Percentiles rank a stretch among this genome's conserved stretches.
These are phyloP conservation scores for Eubasilissa regina DNA, from an alignment of 1,140 invertebrate genomes.

Conservation along the genomic window DNA sequence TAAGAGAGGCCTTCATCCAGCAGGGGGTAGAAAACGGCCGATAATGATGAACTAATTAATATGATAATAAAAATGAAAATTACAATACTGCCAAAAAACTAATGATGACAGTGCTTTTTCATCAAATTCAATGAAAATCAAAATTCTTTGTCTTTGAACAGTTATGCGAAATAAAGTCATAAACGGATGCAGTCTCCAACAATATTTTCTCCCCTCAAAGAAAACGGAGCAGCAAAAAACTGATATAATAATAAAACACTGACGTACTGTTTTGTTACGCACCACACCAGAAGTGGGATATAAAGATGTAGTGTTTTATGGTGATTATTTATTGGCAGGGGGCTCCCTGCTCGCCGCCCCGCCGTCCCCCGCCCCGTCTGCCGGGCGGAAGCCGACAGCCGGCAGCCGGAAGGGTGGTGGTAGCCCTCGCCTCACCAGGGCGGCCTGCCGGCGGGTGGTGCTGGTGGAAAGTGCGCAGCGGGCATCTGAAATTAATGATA, in stretches of 20 bases:
- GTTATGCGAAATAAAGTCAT: slow-evolving; percentile 27
- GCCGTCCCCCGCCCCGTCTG: neutral
- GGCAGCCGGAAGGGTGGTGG: slow-evolving; percentile 24
- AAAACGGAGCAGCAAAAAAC: slow-evolving; percentile 42
- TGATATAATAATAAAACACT: slow-evolving; percentile 54
- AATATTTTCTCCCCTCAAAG: slow-evolving; percentile 31
- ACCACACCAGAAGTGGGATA: slow-evolving; percentile 40
- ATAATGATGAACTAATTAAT: too few species aligned
- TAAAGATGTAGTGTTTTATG: slow-evolving; percentile 60
- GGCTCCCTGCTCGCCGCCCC: neutral
- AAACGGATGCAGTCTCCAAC: slow-evolving; percentile 37
- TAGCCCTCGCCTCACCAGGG: neutral
- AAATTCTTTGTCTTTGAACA: slow-evolving; percentile 8
- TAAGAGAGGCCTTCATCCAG: too few species aligned
- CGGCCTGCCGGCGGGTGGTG: slow-evolving; percentile 11
- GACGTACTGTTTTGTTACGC: slow-evolving; percentile 52
- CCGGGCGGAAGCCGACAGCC: slow-evolving; percentile 31
- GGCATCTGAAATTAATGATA: slow-evolving; percentile 34
- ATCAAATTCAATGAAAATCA: neutral
- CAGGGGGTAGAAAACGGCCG: too few species aligned
- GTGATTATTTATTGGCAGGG: slow-evolving; percentile 60
- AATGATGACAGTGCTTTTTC: neutral
- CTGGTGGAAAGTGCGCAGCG: slow-evolving; percentile 17
- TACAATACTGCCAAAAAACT: too few species aligned
- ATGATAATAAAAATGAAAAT: too few species aligned